A percentile compares a stretch with the other conserved stretches of the same genome.
Evolutionary conservation across 2,797 vertebrate species (phyloP).

Genomic region (Enteromius afrohamiltoni): DNA sequence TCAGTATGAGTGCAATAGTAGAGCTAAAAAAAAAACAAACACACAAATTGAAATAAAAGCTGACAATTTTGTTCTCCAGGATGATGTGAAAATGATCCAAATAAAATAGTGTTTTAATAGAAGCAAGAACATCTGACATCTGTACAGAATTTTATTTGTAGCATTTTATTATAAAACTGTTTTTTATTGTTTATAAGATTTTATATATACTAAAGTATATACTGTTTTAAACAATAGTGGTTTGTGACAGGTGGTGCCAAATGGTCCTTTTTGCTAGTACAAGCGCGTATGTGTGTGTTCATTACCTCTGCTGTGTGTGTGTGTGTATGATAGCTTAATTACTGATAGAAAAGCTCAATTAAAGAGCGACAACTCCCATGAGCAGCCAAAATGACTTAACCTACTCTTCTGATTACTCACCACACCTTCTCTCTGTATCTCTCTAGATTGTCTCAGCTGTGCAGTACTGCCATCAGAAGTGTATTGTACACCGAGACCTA

Average conservation of each 20-base stretch:
- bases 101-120: not conserved
- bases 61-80: not conserved
- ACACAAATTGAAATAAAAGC: not conserved
- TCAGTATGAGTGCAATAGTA: not conserved
- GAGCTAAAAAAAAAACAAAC: no score
- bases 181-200: not conserved
- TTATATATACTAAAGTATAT: not conserved
- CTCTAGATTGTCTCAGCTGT: constrained; percentile 79
- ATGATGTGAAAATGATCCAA: not conserved
- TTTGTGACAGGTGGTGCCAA: constrained; percentile 17
- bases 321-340: constrained; percentile 34
- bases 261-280: not conserved
- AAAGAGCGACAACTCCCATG: constrained; percentile 33
- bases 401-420: constrained; percentile 8
- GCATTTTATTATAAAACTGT: not conserved
- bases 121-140: not conserved
- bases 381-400: constrained; percentile 9
- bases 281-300: not conserved
- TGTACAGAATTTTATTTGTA: not conserved
- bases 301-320: constrained; percentile 24
- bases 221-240: not conserved
- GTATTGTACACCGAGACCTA: constrained; percentile 94
- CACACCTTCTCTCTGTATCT: constrained; percentile 32
- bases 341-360: constrained; percentile 30
- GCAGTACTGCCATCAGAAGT: constrained; percentile 98